Evolutionary conservation across 2,888 invertebrate species (phyloP).

Genomic region (Rhogogaster chlorosoma): DNA sequence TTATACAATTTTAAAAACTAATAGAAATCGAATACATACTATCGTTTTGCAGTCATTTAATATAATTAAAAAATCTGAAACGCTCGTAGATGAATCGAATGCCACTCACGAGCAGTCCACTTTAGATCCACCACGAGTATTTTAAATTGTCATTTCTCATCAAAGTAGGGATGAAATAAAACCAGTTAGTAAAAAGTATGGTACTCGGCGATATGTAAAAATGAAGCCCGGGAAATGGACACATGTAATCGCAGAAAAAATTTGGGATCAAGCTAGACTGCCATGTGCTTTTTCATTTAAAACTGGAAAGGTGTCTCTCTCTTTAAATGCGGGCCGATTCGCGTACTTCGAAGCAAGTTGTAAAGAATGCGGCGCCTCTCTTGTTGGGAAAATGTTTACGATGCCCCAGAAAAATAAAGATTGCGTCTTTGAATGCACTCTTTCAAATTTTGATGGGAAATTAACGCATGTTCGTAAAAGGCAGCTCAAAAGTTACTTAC

Average conservation of each 20-base stretch:
- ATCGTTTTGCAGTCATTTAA: too few species aligned
- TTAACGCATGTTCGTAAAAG: conserved; percentile 35
- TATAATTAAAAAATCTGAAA: too few species aligned
- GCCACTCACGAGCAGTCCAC: not conserved
- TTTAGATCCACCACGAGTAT: not conserved
- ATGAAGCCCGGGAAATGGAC: conserved; percentile 43
- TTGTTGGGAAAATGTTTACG: conserved; percentile 9
- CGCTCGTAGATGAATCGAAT: not conserved
- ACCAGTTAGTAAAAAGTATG: conserved; percentile 30
- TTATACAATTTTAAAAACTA: conserved; percentile 40
- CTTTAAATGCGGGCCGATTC: not conserved
- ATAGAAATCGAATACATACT: conserved; percentile 21
- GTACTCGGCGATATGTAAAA: conserved; percentile 7
- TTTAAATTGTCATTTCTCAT: conserved; percentile 27
- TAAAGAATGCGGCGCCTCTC: conserved; percentile 32
- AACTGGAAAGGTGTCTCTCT: conserved; percentile 23
- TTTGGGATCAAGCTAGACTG: conserved; percentile 30
- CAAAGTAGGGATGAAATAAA: conserved; percentile 29
- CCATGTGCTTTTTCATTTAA: conserved; percentile 40
- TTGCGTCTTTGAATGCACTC: conserved; percentile 36
- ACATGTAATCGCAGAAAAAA: conserved; percentile 41
- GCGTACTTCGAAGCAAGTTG: conserved; percentile 20
- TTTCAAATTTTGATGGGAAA: conserved; percentile 12
- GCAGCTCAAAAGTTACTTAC: conserved; percentile 29
- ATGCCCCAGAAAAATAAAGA: conserved; percentile 21